Conservation (phyloP, 2,113 vertebrate genomes). For the Hylia prasina region DNA sequence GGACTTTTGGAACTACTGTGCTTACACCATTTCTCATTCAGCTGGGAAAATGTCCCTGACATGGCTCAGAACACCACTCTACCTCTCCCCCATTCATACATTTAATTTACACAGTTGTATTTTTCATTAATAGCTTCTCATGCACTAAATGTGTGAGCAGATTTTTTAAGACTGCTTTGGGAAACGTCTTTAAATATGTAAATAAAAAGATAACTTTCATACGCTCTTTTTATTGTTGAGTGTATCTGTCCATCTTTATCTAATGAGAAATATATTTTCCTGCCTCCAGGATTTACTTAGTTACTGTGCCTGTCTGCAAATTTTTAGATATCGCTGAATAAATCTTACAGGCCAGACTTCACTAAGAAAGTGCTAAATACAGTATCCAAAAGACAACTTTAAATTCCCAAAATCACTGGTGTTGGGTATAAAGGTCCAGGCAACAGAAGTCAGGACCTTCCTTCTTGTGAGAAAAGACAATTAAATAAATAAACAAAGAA, state of each 20-base stretch:
- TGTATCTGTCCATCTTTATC: not conserved
- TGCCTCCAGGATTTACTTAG: not conserved
- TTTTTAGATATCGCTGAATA: not conserved
- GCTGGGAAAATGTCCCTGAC: not conserved
- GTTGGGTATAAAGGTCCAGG: not conserved
- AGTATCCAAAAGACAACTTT: not conserved
- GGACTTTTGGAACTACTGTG: not conserved
- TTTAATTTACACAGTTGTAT: not conserved
- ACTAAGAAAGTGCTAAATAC: not conserved
- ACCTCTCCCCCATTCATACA: not conserved
- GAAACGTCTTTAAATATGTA: not conserved
- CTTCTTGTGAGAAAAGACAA: not conserved
- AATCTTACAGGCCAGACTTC: not conserved
- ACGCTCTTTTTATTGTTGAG: not conserved
- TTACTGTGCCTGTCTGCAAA: not conserved
- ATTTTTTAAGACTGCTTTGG: not conserved
- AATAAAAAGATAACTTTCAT: not conserved
- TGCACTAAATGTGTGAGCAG: accelerated
- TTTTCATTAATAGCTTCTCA: not conserved
- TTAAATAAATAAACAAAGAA: not conserved
- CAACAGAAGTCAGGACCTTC: not conserved
- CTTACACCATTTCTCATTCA: not conserved
- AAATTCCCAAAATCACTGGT: not conserved
- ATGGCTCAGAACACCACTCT: not conserved
- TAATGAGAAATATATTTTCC: not conserved